These are phyloP conservation scores for Heterodera filipjevi DNA, from an alignment of 2,888 invertebrate species.

Conservation along the genomic window DNA sequence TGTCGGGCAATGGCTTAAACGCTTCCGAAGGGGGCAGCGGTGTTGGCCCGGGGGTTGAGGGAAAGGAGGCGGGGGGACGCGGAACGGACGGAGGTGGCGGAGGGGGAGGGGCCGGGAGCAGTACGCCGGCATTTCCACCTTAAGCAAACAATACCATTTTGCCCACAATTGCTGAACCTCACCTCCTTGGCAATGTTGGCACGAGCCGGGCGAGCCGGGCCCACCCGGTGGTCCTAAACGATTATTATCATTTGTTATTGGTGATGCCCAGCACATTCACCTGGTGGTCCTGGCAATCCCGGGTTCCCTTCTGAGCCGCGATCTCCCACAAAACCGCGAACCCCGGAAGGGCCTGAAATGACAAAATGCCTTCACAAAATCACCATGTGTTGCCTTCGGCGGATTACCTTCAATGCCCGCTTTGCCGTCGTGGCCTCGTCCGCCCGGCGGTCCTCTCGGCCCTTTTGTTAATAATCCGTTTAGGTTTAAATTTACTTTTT, in stretches of 20 bases:
- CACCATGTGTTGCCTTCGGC: conserved; percentile 47
- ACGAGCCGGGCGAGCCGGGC: conserved; percentile 46
- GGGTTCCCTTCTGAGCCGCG: conserved; percentile 40
- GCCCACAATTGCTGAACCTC: background rate
- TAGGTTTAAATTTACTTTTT: conserved; percentile 26
- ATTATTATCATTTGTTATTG: background rate
- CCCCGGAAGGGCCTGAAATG: conserved; percentile 18
- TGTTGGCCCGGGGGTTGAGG: background rate
- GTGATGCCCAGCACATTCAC: conserved; percentile 5
- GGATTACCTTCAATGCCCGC: conserved; percentile 48
- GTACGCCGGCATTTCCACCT: conserved; percentile 21
- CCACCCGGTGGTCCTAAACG: conserved; percentile 40
- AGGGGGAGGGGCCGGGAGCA: background rate
- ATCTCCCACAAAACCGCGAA: conserved; percentile 42
- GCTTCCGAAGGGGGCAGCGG: background rate
- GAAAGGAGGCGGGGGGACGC: background rate
- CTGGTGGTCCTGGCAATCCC: conserved; percentile 51
- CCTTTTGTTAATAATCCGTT: conserved; percentile 21
- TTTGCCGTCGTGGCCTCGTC: conserved; percentile 51
- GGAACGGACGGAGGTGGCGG: background rate
- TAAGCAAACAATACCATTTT: background rate
- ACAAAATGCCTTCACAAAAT: conserved; percentile 40
- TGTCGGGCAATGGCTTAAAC: background rate
- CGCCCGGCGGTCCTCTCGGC: conserved; percentile 52
- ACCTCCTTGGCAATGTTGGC: conserved; percentile 41